Evolutionary conservation across 2,797 vertebrate genomes (phyloP).

Genomic region (Kryptolebias ocellatus): DNA sequence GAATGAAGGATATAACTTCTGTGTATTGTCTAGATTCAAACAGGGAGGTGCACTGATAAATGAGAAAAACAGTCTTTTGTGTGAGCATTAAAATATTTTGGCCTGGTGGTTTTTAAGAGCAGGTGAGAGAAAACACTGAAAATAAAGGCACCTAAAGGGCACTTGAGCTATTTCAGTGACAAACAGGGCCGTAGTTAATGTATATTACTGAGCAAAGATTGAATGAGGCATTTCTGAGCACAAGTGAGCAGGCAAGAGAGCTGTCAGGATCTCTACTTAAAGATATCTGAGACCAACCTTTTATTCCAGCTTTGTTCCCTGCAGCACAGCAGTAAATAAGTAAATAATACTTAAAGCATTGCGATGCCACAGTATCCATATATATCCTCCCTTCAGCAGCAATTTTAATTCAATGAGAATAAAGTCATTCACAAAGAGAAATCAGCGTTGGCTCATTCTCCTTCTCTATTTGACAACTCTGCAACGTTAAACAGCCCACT

Average conservation of each 20-base stretch:
- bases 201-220: slow-evolving; percentile 64
- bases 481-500: slow-evolving; percentile 68
- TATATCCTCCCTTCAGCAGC: slow-evolving; percentile 52
- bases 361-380: slow-evolving; percentile 56
- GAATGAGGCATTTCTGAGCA: slow-evolving; percentile 57
- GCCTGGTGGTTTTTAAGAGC: slow-evolving; percentile 33
- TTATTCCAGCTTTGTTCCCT: slow-evolving; percentile 56
- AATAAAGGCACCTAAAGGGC: slow-evolving; percentile 70
- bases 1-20: slow-evolving; percentile 14
- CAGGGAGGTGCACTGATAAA: slow-evolving; percentile 32
- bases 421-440: slow-evolving; percentile 64
- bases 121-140: slow-evolving; percentile 47
- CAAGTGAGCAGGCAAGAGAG: slow-evolving; percentile 46
- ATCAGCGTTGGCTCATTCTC: slow-evolving; percentile 63
- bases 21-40: slow-evolving; percentile 20
- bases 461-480: slow-evolving; percentile 65
- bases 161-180: slow-evolving; percentile 70
- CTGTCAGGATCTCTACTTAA: slow-evolving; percentile 71
- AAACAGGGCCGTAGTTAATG: slow-evolving; percentile 65
- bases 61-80: slow-evolving; percentile 28
- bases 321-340: slow-evolving; percentile 74
- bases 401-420: slow-evolving; percentile 50
- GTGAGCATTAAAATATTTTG: slow-evolving; percentile 39
- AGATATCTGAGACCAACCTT: slow-evolving; percentile 65
- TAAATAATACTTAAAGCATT: slow-evolving; percentile 74